A percentile compares a stretch with the other conserved stretches of the same genome.
Conservation (phyloP, 2,888 invertebrate species). For the Frankliniella intonsa region DNA sequence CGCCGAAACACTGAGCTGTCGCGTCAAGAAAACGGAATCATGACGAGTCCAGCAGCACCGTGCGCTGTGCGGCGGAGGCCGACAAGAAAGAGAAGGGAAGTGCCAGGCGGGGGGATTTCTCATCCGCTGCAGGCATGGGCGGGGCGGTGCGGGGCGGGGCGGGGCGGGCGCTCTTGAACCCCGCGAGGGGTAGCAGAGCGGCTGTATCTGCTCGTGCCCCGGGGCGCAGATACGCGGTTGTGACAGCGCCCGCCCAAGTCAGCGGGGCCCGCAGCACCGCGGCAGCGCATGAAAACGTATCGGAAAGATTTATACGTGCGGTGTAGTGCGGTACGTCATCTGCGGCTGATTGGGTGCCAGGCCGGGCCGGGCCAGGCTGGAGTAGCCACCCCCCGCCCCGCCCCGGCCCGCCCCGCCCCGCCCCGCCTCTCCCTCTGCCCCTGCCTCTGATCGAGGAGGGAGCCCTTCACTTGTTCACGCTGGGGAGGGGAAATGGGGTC, state of each 20-base stretch:
- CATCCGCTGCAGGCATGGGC: background rate
- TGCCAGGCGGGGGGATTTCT: background rate
- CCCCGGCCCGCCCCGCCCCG: too few relatives aligned
- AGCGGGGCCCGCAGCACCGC: background rate
- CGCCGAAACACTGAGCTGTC: background rate
- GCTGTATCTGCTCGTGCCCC: background rate
- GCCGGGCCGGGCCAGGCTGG: too few relatives aligned
- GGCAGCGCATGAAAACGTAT: background rate
- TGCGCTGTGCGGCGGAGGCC: background rate
- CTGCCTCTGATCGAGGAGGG: background rate
- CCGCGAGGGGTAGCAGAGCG: background rate
- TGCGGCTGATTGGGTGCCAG: background rate
- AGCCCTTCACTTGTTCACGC: too few relatives aligned
- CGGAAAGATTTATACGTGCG: conserved; percentile 5
- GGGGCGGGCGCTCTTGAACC: background rate
- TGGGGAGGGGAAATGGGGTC: too few relatives aligned
- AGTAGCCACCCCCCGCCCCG: too few relatives aligned
- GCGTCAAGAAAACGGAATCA: too few relatives aligned
- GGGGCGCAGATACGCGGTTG: background rate
- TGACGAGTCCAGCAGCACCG: background rate
- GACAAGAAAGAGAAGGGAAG: too few relatives aligned
- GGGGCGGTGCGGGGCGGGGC: background rate
- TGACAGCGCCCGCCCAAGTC: background rate
- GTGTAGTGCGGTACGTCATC: background rate
- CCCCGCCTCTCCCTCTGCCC: too few relatives aligned